A percentile compares a stretch with the other conserved stretches of the same genome.
Evolutionary conservation across 2,888 invertebrate genomes (phyloP).

Genomic region (Glaucopsyche alexis): DNA sequence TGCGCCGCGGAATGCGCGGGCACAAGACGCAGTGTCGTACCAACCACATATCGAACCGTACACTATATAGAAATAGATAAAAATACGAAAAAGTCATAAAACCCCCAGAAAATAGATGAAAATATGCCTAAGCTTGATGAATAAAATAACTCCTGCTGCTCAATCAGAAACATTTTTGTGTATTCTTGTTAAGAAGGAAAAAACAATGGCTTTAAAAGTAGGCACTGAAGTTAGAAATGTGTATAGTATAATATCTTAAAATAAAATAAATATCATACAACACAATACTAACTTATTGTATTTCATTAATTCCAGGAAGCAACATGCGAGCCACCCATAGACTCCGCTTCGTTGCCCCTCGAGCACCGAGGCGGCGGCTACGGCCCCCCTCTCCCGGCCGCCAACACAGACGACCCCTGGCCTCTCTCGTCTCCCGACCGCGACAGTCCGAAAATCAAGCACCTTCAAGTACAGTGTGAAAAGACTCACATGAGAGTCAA

Average conservation of each 20-base stretch:
- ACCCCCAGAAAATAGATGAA: neutral
- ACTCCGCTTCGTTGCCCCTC: constrained; percentile 89
- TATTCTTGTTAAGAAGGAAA: too few relatives aligned
- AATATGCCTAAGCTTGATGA: neutral
- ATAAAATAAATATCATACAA: too few relatives aligned
- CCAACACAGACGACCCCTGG: constrained; percentile 90
- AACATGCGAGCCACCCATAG: constrained; percentile 88
- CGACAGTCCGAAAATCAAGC: constrained; percentile 96
- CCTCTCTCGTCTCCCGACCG: constrained; percentile 92
- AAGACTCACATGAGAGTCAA: constrained; percentile 97
- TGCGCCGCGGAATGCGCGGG: neutral
- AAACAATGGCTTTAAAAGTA: too few relatives aligned
- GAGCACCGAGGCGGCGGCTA: constrained; percentile 88
- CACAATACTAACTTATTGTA: neutral
- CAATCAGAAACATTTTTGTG: too few relatives aligned
- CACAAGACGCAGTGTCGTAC: constrained; percentile 50
- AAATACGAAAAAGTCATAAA: neutral
- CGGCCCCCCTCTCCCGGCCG: constrained; percentile 83
- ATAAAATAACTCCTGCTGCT: too few relatives aligned
- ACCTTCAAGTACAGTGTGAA: constrained; percentile 96
- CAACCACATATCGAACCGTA: neutral
- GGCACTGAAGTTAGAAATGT: too few relatives aligned
- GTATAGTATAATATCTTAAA: too few relatives aligned
- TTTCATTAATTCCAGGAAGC: constrained; percentile 81
- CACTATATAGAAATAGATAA: neutral